A percentile compares a stretch with the other conserved stretches of the same genome.
Evolutionary conservation across 2,113 vertebrate genomes (phyloP).

Genomic region (Sturnira hondurensis): DNA sequence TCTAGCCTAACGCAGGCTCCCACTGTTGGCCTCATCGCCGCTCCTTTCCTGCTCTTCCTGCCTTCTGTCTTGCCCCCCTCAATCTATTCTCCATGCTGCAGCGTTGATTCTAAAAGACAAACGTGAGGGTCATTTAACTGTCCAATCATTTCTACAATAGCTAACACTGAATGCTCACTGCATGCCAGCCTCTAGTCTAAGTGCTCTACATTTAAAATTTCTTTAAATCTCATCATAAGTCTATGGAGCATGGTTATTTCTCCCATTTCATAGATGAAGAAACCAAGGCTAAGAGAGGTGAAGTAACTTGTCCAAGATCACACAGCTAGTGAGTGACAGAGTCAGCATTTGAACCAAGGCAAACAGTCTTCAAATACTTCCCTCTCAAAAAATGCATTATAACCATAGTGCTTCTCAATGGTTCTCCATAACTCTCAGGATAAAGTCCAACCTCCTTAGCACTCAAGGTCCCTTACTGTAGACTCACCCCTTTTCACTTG

Average conservation of each 20-base stretch:
- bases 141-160: neutral
- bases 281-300: neutral
- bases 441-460: neutral
- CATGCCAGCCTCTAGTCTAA: neutral
- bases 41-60: neutral
- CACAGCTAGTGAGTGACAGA: neutral
- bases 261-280: neutral
- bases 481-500: neutral
- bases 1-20: neutral
- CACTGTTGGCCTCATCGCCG: neutral
- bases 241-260: neutral
- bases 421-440: neutral
- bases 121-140: neutral
- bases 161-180: neutral
- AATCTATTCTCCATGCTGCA: neutral
- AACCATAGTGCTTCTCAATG: neutral
- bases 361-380: neutral
- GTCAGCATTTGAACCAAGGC: neutral
- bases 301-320: neutral
- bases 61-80: neutral
- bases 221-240: neutral
- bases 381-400: neutral
- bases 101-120: neutral
- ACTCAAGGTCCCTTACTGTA: neutral
- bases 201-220: neutral